These are phyloP conservation scores for Bombus huntii DNA, from an alignment of 1,140 invertebrate species.

Conservation along the genomic window DNA sequence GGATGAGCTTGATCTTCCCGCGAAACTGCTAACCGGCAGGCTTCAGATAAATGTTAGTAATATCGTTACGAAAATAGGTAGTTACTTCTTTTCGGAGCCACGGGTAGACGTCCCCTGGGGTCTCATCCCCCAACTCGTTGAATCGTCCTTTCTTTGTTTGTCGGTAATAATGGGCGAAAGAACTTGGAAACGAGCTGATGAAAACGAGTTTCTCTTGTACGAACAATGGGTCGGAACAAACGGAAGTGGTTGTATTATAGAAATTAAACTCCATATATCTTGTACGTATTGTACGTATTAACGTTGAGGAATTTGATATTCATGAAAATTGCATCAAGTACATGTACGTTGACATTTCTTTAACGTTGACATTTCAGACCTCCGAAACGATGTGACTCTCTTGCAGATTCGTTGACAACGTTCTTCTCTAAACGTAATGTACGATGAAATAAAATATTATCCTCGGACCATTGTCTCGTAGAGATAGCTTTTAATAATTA, in stretches of 20 bases:
- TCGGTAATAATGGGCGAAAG: background rate
- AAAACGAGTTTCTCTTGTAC: background rate
- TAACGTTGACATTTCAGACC: background rate
- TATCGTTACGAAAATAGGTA: slow-evolving; percentile 58
- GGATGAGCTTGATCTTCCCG: slow-evolving; percentile 66
- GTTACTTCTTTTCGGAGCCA: slow-evolving; percentile 51
- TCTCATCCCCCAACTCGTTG: background rate
- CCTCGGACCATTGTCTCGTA: too few species aligned
- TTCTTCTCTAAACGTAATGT: background rate
- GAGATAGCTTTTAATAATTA: background rate
- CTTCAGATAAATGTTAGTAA: slow-evolving; percentile 61
- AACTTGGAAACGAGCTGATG: background rate
- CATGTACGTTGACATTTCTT: background rate
- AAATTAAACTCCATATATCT: background rate
- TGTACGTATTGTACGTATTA: background rate
- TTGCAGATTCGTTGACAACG: background rate
- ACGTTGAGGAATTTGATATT: background rate
- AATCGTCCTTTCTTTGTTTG: too few species aligned
- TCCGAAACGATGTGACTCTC: background rate
- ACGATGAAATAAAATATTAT: background rate
- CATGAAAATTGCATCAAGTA: background rate
- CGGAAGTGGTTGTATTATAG: background rate
- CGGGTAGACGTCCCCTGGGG: background rate
- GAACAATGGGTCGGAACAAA: background rate
- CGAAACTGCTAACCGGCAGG: slow-evolving; percentile 38